These are phyloP conservation scores for Erpornis zantholeuca DNA, from an alignment of 2,113 vertebrate species.

Conservation along the genomic window DNA sequence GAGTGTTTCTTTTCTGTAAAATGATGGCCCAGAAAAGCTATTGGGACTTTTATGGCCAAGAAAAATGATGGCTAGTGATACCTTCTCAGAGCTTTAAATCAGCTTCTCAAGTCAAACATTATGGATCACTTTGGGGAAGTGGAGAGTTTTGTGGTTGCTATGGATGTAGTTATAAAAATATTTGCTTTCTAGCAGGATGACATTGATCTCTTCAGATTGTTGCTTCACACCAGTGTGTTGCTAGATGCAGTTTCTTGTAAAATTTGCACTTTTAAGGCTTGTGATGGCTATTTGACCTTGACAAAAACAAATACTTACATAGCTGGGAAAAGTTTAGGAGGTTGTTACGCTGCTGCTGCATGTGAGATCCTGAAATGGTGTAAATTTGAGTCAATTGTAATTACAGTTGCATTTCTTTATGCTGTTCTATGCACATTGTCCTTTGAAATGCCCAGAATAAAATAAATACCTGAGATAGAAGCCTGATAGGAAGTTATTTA, in stretches of 20 bases:
- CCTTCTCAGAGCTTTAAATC: constrained; percentile 14
- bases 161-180: constrained; percentile 37
- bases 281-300: not conserved
- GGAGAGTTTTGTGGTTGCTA: constrained; percentile 35
- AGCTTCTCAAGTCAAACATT: constrained; percentile 1
- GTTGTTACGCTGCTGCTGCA: not conserved
- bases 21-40: not conserved
- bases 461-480: not conserved
- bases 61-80: constrained; percentile 7
- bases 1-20: not conserved
- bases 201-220: not conserved
- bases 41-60: not conserved
- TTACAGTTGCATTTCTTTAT: not conserved
- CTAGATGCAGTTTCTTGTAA: not conserved
- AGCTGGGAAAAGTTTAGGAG: not conserved
- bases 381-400: not conserved
- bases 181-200: constrained; percentile 4
- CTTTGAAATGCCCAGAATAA: not conserved
- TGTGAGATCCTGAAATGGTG: not conserved
- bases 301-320: not conserved
- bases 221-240: not conserved
- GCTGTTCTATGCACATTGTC: not conserved
- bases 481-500: not conserved
- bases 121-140: constrained; percentile 1
- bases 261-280: not conserved